Evolutionary conservation across 2,113 vertebrate genomes (phyloP).

Genomic region (Tapirus terrestris): DNA sequence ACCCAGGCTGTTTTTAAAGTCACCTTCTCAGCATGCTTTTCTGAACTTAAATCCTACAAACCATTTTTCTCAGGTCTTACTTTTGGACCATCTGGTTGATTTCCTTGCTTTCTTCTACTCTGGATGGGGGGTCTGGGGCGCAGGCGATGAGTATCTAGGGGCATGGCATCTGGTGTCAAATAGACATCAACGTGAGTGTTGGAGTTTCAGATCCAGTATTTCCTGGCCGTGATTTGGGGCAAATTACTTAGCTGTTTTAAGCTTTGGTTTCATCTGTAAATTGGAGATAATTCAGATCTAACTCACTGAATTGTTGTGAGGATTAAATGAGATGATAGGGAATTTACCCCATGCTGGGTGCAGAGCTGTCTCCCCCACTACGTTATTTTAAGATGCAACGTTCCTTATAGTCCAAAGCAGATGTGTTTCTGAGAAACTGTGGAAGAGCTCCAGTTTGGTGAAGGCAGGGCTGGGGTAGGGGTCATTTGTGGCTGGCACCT

Average conservation of each 20-base stretch:
- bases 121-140: background rate
- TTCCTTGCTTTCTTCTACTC: background rate
- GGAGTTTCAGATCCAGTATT: background rate
- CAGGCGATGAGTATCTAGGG: background rate
- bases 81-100: background rate
- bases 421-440: background rate
- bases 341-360: background rate
- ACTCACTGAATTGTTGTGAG: background rate
- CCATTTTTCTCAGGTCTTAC: background rate
- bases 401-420: background rate
- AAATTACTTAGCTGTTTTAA: background rate
- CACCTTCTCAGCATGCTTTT: constrained; percentile 1
- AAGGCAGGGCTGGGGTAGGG: background rate
- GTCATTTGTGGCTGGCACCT: background rate
- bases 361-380: background rate
- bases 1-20: background rate
- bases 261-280: background rate
- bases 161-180: background rate
- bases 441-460: too few species aligned
- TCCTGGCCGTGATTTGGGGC: background rate
- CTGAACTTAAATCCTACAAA: background rate
- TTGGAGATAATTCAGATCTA: background rate
- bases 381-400: background rate
- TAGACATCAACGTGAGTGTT: background rate
- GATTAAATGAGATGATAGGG: background rate